Percentiles rank a stretch among this genome's conserved stretches.
Conservation (phyloP, 1,140 invertebrate genomes). For the Zaprionus capensis region DNA sequence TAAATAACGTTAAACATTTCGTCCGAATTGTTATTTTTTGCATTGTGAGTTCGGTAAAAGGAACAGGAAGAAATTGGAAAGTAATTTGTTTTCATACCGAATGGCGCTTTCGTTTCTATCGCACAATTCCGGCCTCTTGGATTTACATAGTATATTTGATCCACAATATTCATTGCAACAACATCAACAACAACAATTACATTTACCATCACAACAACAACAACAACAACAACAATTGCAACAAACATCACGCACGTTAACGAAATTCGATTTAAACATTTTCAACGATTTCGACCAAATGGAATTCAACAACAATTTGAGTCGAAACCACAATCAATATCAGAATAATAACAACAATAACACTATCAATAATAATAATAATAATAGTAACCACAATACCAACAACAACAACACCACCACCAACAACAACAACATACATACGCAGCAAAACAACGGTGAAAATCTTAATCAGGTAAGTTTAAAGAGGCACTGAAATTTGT, state of each 20-base stretch:
- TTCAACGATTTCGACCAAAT: slow-evolving; percentile 80
- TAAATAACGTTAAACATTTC: slow-evolving; percentile 1
- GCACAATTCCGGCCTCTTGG: slow-evolving; percentile 79
- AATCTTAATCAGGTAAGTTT: slow-evolving; percentile 68
- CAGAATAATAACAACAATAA: slow-evolving; percentile 55
- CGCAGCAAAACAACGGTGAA: slow-evolving; percentile 59
- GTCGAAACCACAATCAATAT: slow-evolving; percentile 69
- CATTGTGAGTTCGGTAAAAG: slow-evolving; percentile 22
- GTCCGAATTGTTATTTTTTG: background rate
- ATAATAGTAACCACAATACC: slow-evolving; percentile 41
- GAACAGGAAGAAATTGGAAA: slow-evolving; percentile 35
- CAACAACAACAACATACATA: slow-evolving; percentile 49
- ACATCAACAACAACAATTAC: slow-evolving; percentile 61
- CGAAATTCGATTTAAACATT: slow-evolving; percentile 73
- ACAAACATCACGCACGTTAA: slow-evolving; percentile 37
- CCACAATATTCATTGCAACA: slow-evolving; percentile 77
- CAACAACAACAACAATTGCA: slow-evolving; percentile 47
- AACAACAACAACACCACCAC: slow-evolving; percentile 10
- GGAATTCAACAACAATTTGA: slow-evolving; percentile 77
- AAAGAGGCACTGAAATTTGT: background rate
- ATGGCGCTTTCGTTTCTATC: slow-evolving; percentile 83
- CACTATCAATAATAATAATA: slow-evolving; percentile 41
- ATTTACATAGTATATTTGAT: slow-evolving; percentile 83
- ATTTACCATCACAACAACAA: slow-evolving; percentile 49
- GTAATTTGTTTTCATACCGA: slow-evolving; percentile 64